These are phyloP conservation scores for Octopus bimaculoides DNA, from an alignment of 1,140 invertebrate genomes.

Conservation along the genomic window DNA sequence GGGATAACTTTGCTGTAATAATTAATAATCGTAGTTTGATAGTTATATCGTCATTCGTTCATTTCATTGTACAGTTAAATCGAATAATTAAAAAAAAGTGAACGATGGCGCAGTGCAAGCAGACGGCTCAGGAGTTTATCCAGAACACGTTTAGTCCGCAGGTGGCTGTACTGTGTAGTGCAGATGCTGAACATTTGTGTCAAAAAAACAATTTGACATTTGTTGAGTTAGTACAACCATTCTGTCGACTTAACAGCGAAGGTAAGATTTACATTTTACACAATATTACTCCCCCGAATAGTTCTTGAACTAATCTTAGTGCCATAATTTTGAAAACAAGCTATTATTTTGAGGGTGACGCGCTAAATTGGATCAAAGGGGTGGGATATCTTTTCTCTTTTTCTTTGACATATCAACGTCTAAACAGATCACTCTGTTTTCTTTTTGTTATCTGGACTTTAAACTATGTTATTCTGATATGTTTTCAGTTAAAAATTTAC, in stretches of 20 bases:
- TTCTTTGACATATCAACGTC: too few relatives aligned
- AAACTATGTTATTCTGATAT: too few relatives aligned
- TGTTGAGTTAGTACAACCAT: slow-evolving; percentile 86
- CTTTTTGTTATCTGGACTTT: too few relatives aligned
- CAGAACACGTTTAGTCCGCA: slow-evolving; percentile 84
- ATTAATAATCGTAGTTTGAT: neutral
- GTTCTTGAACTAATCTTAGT: too few relatives aligned
- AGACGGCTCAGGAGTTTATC: slow-evolving; percentile 78
- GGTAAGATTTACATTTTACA: slow-evolving; percentile 59
- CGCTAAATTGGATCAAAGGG: too few relatives aligned
- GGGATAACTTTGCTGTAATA: neutral
- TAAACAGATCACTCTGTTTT: too few relatives aligned
- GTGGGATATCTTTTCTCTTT: too few relatives aligned
- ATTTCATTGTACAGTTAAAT: neutral
- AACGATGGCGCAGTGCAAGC: slow-evolving; percentile 58
- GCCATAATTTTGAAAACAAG: too few relatives aligned
- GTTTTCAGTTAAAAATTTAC: too few relatives aligned
- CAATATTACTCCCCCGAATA: too few relatives aligned
- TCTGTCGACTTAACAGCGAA: slow-evolving; percentile 75
- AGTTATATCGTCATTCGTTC: neutral
- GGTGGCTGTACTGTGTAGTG: slow-evolving; percentile 79
- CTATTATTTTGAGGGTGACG: too few relatives aligned
- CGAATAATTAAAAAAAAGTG: neutral
- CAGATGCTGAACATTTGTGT: slow-evolving; percentile 77
- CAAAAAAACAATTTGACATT: slow-evolving; percentile 89